phyloP scores from a whole-genome alignment of 30 jellyfish, hydroid and myxozoan genomes.

The Sanderia malayensis region DNA sequence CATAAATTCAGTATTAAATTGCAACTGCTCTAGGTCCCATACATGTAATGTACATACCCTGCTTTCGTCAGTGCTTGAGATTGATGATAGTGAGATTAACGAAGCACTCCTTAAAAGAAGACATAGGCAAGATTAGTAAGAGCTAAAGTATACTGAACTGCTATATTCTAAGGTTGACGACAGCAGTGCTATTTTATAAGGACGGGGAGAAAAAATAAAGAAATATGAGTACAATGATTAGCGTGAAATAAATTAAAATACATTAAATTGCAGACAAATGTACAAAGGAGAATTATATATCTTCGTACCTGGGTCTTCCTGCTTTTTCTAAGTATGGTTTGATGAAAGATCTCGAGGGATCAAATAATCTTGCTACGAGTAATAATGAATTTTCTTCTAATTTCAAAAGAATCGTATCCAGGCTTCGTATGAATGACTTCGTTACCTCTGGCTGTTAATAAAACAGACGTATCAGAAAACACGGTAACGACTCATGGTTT shows the following conservation, averaged over 20 bases:
- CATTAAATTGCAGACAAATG: not conserved
- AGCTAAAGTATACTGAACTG: too few species aligned
- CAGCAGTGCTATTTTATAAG: not conserved
- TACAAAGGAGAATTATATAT: constrained; percentile 9
- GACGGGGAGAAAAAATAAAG: not conserved
- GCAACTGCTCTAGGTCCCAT: not conserved
- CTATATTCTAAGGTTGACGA: too few species aligned
- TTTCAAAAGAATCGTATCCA: constrained; percentile 29
- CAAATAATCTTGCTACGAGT: constrained; percentile 71
- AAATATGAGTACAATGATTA: not conserved
- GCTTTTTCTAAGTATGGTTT: constrained; percentile 70
- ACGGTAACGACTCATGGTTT: not conserved
- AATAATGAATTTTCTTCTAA: constrained; percentile 66
- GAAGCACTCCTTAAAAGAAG: constrained; percentile 40
- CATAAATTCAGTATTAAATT: not conserved
- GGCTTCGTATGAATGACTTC: constrained; percentile 28
- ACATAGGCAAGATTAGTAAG: too few species aligned
- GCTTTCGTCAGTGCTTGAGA: constrained; percentile 25
- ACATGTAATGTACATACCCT: not conserved
- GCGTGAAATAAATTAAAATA: not conserved
- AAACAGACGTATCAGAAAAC: not conserved
- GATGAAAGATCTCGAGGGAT: constrained; percentile 81
- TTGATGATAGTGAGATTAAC: constrained; percentile 25
- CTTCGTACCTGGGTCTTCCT: not conserved
- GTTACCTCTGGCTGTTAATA: constrained; percentile 66